phyloP scores from a whole-genome alignment of 2,797 vertebrate species.

The Syndactyla subalaris region DNA sequence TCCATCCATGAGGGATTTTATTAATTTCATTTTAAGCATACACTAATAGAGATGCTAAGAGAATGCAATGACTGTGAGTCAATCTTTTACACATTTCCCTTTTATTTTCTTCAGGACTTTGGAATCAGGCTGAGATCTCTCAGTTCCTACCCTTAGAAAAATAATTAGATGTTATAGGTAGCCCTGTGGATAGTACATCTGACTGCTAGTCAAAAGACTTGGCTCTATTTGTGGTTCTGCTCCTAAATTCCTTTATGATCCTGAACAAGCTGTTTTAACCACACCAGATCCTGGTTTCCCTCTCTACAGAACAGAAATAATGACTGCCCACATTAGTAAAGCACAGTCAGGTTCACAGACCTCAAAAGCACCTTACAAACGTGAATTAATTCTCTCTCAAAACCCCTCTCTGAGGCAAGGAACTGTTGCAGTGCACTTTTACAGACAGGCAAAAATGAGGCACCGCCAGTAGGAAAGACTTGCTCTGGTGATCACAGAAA shows the following conservation, averaged over 20 bases:
- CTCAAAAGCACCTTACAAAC: conserved; percentile 33
- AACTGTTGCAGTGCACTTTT: background rate
- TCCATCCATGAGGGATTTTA: conserved; percentile 2
- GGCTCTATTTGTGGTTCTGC: conserved; percentile 34
- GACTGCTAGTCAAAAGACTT: conserved; percentile 33
- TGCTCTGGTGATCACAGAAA: background rate
- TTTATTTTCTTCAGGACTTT: conserved; percentile 17
- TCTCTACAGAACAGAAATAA: conserved; percentile 10
- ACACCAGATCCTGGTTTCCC: background rate
- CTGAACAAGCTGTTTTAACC: conserved; percentile 46
- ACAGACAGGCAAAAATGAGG: background rate
- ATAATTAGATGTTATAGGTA: conserved; percentile 52
- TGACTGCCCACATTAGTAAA: conserved; percentile 26
- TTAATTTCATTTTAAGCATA: background rate
- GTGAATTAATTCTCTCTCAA: conserved; percentile 30
- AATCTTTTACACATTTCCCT: background rate
- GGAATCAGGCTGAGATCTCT: conserved; percentile 23
- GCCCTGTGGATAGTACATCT: conserved; percentile 6
- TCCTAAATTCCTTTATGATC: conserved; percentile 24
- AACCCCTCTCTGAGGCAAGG: background rate
- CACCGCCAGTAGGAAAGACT: background rate
- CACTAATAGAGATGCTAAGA: conserved; percentile 19
- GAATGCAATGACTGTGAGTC: background rate
- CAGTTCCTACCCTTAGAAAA: conserved; percentile 8
- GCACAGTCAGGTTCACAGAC: conserved; percentile 9